Evolutionary conservation across 2,888 invertebrate genomes (phyloP).

Genomic region (Hydropsyche betteni): DNA sequence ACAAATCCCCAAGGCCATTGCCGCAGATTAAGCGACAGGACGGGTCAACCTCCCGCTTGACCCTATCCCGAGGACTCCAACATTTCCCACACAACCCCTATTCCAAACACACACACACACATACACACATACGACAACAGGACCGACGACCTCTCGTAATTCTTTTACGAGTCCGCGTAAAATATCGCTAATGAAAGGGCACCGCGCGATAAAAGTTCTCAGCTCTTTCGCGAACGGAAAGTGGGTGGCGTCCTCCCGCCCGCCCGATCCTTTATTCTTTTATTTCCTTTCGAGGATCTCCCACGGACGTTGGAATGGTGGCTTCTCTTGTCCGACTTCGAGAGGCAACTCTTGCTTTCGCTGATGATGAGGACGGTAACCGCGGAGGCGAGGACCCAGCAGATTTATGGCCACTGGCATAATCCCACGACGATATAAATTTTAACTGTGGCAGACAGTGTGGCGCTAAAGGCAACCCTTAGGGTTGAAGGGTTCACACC

Average conservation of each 20-base stretch:
- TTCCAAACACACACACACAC: too few relatives aligned
- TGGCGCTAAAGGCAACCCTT: neutral
- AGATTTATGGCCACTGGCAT: constrained; percentile 13
- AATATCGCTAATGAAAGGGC: constrained; percentile 20
- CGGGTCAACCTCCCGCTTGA: too few relatives aligned
- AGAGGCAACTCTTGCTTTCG: neutral
- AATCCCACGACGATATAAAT: constrained; percentile 25
- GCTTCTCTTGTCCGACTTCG: too few relatives aligned
- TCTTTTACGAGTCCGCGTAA: constrained; percentile 2
- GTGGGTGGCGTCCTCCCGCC: too few relatives aligned
- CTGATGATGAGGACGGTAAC: neutral
- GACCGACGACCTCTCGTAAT: too few relatives aligned
- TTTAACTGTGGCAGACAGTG: constrained; percentile 11
- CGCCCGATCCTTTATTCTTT: too few relatives aligned
- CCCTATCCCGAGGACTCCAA: too few relatives aligned
- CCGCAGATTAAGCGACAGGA: neutral
- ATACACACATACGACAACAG: too few relatives aligned
- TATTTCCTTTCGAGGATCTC: too few relatives aligned
- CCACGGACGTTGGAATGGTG: too few relatives aligned
- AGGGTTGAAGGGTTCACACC: constrained; percentile 2
- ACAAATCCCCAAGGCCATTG: neutral
- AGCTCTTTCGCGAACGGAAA: neutral
- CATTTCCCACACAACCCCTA: too few relatives aligned
- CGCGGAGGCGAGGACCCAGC: constrained; percentile 7
- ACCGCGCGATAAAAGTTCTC: constrained; percentile 14